phyloP scores from a whole-genome alignment of 2,797 vertebrate species.

The Melanotaenia parkinsoni region DNA sequence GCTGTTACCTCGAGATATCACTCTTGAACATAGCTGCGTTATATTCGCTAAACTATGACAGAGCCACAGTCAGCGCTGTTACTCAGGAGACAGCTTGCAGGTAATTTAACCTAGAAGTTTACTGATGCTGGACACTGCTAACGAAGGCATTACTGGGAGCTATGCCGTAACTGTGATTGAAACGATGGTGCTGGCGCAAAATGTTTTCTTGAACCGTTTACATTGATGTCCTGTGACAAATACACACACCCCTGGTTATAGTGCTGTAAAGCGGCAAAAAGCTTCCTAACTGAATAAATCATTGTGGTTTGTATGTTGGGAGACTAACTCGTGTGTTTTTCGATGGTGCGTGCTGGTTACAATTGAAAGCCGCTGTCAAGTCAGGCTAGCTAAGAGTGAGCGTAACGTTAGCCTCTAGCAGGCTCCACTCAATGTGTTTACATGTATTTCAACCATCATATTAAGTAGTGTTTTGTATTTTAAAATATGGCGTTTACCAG shows the following conservation, averaged over 20 bases:
- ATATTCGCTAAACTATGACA: conserved; percentile 85
- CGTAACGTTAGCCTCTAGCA: conserved; percentile 41
- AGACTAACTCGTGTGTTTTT: conserved; percentile 1
- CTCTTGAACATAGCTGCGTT: conserved; percentile 51
- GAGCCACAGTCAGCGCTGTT: conserved; percentile 96
- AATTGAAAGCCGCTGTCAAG: conserved; percentile 63
- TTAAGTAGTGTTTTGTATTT: conserved; percentile 6
- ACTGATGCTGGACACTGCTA: conserved; percentile 55
- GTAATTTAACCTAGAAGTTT: conserved; percentile 79
- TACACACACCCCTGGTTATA: not conserved
- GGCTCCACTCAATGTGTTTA: conserved; percentile 54
- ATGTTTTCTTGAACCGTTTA: conserved; percentile 50
- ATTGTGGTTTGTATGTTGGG: not conserved
- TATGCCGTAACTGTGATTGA: conserved; percentile 58
- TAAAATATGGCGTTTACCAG: not conserved
- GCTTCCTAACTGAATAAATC: not conserved
- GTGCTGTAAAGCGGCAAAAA: not conserved
- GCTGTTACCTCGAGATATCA: conserved; percentile 46
- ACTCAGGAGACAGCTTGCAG: conserved; percentile 97
- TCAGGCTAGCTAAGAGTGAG: conserved; percentile 43
- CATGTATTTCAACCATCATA: conserved; percentile 27
- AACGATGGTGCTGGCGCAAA: conserved; percentile 58
- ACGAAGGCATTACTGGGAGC: conserved; percentile 30
- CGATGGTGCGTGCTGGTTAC: conserved; percentile 15
- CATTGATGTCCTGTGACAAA: conserved; percentile 17